Percentiles rank a stretch among this genome's conserved stretches.
Evolutionary conservation across 2,888 invertebrate genomes (phyloP).

Genomic region (Microctonus hyperodae): DNA sequence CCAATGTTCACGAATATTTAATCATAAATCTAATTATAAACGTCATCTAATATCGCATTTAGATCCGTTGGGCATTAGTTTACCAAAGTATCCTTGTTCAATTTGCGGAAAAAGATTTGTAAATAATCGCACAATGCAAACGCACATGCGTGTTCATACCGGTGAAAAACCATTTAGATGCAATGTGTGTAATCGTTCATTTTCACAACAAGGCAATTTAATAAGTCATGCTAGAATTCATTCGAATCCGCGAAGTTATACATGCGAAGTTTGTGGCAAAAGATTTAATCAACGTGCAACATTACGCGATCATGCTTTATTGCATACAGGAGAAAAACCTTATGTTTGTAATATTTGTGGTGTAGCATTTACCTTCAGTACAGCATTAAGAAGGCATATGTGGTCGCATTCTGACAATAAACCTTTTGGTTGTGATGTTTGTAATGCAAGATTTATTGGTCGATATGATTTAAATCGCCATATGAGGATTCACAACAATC

Average conservation of each 20-base stretch:
- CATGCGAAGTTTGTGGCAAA: constrained; percentile 59
- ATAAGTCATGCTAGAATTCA: constrained; percentile 57
- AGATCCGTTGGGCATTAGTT: constrained; percentile 52
- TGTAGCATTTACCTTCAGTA: constrained; percentile 57
- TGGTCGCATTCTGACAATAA: constrained; percentile 56
- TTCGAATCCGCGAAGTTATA: constrained; percentile 57
- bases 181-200: constrained; percentile 66
- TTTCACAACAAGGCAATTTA: constrained; percentile 61
- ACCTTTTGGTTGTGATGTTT: constrained; percentile 56
- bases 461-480: constrained; percentile 58
- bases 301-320: constrained; percentile 53
- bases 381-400: constrained; percentile 57
- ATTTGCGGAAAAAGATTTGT: constrained; percentile 68
- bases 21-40: constrained; percentile 59
- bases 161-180: constrained; percentile 69
- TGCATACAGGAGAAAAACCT: constrained; percentile 60
- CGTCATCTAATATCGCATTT: constrained; percentile 57
- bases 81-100: constrained; percentile 67
- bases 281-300: constrained; percentile 60
- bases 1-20: constrained; percentile 55
- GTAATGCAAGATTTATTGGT: constrained; percentile 55
- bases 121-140: constrained; percentile 68
- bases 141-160: constrained; percentile 69
- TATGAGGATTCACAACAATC: constrained; percentile 55
- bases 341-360: constrained; percentile 58